These are phyloP conservation scores for Chymomyza amoena DNA, from an alignment of 2,888 invertebrate species.

Conservation along the genomic window DNA sequence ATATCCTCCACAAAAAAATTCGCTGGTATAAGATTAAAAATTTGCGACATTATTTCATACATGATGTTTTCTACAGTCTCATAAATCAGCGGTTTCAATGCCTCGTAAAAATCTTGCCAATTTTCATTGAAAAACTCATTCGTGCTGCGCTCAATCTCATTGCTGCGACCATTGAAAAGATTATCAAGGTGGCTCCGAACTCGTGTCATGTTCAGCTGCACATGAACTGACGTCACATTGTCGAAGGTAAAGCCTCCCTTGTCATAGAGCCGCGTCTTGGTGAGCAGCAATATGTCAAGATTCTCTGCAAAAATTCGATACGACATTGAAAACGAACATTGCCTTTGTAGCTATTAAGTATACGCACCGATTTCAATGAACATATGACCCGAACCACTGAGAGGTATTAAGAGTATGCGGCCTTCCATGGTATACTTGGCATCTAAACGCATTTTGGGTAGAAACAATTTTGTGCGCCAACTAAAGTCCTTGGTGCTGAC, in stretches of 20 bases:
- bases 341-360: neutral
- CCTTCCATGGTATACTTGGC: slow-evolving; percentile 84
- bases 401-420: slow-evolving; percentile 83
- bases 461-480: slow-evolving; percentile 82
- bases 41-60: slow-evolving; percentile 81
- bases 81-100: slow-evolving; percentile 83
- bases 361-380: slow-evolving; percentile 85
- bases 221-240: slow-evolving; percentile 83
- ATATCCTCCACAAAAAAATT: slow-evolving; percentile 84
- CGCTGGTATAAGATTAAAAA: slow-evolving; percentile 85
- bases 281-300: slow-evolving; percentile 83
- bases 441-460: slow-evolving; percentile 84
- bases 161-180: slow-evolving; percentile 79
- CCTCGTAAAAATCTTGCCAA: slow-evolving; percentile 85
- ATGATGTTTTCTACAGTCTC: slow-evolving; percentile 85
- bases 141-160: slow-evolving; percentile 82
- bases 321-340: neutral
- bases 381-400: slow-evolving; percentile 83
- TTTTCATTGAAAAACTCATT: slow-evolving; percentile 85
- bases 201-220: slow-evolving; percentile 82
- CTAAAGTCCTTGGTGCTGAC: slow-evolving; percentile 84
- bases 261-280: slow-evolving; percentile 82
- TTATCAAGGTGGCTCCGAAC: slow-evolving; percentile 84
- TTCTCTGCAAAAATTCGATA: slow-evolving; percentile 79
- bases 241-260: slow-evolving; percentile 83